phyloP scores from a whole-genome alignment of 2,888 invertebrate species.

The Tetragnatha montana region DNA sequence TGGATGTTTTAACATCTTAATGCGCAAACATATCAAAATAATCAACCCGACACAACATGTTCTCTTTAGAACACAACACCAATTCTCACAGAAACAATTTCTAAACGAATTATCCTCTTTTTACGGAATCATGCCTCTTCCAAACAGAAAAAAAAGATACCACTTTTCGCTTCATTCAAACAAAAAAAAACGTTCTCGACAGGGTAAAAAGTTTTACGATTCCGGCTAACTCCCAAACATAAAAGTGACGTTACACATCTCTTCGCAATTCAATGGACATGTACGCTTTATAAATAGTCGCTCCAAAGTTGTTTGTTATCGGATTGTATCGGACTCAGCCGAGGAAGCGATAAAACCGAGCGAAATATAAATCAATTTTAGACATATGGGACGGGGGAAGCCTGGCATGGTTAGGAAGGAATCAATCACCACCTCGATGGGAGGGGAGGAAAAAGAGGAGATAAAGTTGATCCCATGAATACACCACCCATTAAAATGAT shows the following conservation, averaged over 20 bases:
- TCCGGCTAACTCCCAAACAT: not conserved
- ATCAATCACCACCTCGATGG: not conserved
- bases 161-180: too few relatives aligned
- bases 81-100: too few relatives aligned
- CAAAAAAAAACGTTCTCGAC: too few relatives aligned
- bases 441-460: not conserved
- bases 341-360: not conserved
- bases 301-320: not conserved
- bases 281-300: not conserved
- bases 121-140: too few relatives aligned
- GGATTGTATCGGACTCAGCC: not conserved
- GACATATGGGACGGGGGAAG: not conserved
- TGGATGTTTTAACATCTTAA: too few relatives aligned
- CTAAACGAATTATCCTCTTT: too few relatives aligned
- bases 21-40: too few relatives aligned
- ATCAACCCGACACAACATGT: too few relatives aligned
- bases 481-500: constrained; percentile 8
- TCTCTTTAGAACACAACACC: too few relatives aligned
- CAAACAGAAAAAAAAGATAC: too few relatives aligned
- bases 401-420: not conserved
- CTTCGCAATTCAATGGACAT: not conserved
- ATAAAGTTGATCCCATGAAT: constrained; percentile 1
- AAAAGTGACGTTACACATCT: not conserved
- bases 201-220: not conserved
- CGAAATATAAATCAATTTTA: constrained; percentile 1